These are phyloP conservation scores for Volucella inanis DNA, from an alignment of 2,888 invertebrate genomes.

Conservation along the genomic window DNA sequence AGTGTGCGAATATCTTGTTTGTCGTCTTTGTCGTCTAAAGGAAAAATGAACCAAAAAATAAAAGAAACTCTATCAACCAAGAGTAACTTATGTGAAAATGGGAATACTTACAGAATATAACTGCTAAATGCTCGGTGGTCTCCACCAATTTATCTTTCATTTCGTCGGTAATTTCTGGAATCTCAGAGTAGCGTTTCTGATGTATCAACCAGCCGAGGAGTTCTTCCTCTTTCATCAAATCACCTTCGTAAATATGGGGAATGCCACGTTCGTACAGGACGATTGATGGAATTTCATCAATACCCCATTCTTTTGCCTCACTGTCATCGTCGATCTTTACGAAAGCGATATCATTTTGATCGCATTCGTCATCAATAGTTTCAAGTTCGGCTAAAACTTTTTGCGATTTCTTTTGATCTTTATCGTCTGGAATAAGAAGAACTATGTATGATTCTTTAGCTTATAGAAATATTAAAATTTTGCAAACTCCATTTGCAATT, in stretches of 20 bases:
- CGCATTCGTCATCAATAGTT: constrained; percentile 97
- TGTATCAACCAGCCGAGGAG: constrained; percentile 95
- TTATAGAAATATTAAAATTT: background rate
- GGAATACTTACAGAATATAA: constrained; percentile 92
- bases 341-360: constrained; percentile 95
- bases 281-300: constrained; percentile 91
- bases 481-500: no score
- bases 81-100: background rate
- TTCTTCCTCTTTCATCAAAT: constrained; percentile 94
- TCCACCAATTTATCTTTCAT: constrained; percentile 96
- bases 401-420: constrained; percentile 94
- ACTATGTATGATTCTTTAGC: background rate
- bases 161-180: constrained; percentile 95
- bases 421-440: constrained; percentile 87
- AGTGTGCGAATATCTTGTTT: constrained; percentile 94
- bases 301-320: constrained; percentile 95
- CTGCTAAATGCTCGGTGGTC: constrained; percentile 91
- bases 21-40: constrained; percentile 92
- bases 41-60: background rate
- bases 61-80: background rate
- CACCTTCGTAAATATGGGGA: constrained; percentile 91
- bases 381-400: constrained; percentile 92
- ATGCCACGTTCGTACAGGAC: constrained; percentile 90
- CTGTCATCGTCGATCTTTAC: constrained; percentile 95
- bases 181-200: constrained; percentile 94